Percentiles rank a stretch among this genome's conserved stretches.
phyloP scores from a whole-genome alignment of 2,113 vertebrate genomes.

The Trichomycterus rosablanca region DNA sequence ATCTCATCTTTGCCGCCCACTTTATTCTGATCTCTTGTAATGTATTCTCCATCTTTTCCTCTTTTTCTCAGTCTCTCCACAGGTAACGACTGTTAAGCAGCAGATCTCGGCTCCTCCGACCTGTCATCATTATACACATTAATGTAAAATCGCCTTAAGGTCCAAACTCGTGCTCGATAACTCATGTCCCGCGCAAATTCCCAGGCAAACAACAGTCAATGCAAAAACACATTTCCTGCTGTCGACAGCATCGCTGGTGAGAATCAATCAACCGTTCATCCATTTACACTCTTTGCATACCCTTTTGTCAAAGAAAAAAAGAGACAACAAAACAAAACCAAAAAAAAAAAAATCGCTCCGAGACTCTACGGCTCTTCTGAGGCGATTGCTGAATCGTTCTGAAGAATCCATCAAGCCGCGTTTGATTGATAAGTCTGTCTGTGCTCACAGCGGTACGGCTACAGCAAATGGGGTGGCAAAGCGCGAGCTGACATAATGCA shows the following conservation, averaged over 20 bases:
- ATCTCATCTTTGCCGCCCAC: too few species aligned
- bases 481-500: slow-evolving; percentile 73
- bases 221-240: slow-evolving; percentile 96
- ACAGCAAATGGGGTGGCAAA: slow-evolving; percentile 98
- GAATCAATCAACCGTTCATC: slow-evolving; percentile 99
- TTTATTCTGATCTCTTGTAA: neutral
- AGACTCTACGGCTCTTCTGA: slow-evolving; percentile 74
- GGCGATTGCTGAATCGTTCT: slow-evolving; percentile 85
- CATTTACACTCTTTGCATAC: slow-evolving; percentile 99
- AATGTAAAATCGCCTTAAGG: slow-evolving; percentile 81
- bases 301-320: slow-evolving; percentile 87
- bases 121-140: slow-evolving; percentile 60
- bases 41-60: slow-evolving; percentile 14
- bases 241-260: slow-evolving; percentile 94
- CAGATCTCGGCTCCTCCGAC: slow-evolving; percentile 64
- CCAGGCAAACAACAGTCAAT: slow-evolving; percentile 86
- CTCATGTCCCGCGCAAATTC: slow-evolving; percentile 73
- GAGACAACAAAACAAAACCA: slow-evolving; percentile 71
- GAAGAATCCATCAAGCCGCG: slow-evolving; percentile 97
- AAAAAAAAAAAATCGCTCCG: slow-evolving; percentile 92
- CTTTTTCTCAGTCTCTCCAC: slow-evolving; percentile 56
- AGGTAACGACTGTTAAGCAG: slow-evolving; percentile 70
- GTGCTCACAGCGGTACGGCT: slow-evolving; percentile 97
- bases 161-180: slow-evolving; percentile 85
- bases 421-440: slow-evolving; percentile 99